Evolutionary conservation across 2,888 invertebrate genomes (phyloP).

Genomic region (Pemphredon lugubris): DNA sequence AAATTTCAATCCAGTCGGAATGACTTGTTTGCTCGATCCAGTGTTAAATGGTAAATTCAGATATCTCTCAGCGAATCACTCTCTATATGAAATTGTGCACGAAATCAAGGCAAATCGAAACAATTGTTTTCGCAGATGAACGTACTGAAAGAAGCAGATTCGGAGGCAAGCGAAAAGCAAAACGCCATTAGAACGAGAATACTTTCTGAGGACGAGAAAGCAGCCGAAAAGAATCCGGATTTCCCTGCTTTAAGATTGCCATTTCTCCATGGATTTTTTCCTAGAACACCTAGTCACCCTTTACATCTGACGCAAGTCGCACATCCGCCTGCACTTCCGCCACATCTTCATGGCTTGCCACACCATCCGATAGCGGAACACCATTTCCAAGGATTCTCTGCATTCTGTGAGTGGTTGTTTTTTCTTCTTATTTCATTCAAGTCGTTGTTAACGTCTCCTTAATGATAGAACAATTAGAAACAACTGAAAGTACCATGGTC

Average conservation of each 20-base stretch:
- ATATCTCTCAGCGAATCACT: too few relatives aligned
- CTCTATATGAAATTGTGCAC: too few relatives aligned
- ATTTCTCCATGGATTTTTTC: constrained; percentile 65
- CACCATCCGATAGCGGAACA: constrained; percentile 72
- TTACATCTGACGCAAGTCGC: constrained; percentile 78
- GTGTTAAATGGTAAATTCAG: too few relatives aligned
- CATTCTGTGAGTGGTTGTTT: constrained; percentile 82
- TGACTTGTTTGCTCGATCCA: too few relatives aligned
- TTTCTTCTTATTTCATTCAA: too few relatives aligned
- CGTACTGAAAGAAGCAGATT: constrained; percentile 3
- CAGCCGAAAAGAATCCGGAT: constrained; percentile 74
- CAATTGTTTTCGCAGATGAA: constrained; percentile 32
- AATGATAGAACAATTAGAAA: too few relatives aligned
- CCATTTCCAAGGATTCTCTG: constrained; percentile 81
- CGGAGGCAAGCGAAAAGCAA: constrained; percentile 13
- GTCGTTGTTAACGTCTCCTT: too few relatives aligned
- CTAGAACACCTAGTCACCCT: constrained; percentile 76
- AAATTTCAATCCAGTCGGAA: too few relatives aligned
- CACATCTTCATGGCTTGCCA: constrained; percentile 66
- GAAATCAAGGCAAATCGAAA: too few relatives aligned
- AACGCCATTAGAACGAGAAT: constrained; percentile 60
- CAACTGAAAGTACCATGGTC: too few relatives aligned
- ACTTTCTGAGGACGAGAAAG: constrained; percentile 71
- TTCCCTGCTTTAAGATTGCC: constrained; percentile 65
- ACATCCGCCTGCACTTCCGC: constrained; percentile 78